These are phyloP conservation scores for Jacana jacana DNA, from an alignment of 2,113 vertebrate species.

Conservation along the genomic window DNA sequence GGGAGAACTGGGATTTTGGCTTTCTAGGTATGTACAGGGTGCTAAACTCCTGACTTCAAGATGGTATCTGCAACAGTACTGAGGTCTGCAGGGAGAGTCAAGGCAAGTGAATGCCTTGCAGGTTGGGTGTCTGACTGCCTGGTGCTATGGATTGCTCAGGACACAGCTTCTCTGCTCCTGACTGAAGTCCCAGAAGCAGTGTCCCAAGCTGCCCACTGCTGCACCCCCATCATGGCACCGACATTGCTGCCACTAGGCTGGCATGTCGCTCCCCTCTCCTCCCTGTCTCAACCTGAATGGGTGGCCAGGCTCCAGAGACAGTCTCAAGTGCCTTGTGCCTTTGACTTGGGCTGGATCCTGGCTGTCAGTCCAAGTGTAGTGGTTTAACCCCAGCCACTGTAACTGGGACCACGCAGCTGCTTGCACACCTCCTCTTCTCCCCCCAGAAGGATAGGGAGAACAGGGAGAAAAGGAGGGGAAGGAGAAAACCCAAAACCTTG, in stretches of 20 bases:
- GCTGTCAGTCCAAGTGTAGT: not conserved
- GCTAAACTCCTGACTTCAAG: not conserved
- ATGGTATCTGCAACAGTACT: not conserved
- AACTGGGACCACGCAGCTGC: not conserved
- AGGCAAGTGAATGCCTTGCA: not conserved
- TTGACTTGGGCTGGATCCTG: not conserved
- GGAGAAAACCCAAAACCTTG: not conserved
- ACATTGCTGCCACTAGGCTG: fast-evolving
- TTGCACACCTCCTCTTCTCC: not conserved
- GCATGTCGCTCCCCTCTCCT: fast-evolving
- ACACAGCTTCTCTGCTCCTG: not conserved
- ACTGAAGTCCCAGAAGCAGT: not conserved
- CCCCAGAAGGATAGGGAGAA: not conserved
- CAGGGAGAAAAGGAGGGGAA: not conserved
- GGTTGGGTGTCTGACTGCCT: not conserved
- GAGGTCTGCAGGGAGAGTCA: not conserved
- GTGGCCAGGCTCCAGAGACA: not conserved
- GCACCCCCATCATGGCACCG: fast-evolving
- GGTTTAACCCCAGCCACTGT: not conserved
- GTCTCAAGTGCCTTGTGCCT: not conserved
- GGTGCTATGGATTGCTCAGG: not conserved
- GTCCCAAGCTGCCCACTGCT: fast-evolving
- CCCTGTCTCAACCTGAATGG: too few species aligned
- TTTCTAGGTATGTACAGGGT: not conserved
- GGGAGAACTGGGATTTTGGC: not conserved